Evolutionary conservation across 2,888 invertebrate species (phyloP), one percentile per base, ranked within the genome.

Genomic region (Lasius fuliginosus): DNA sequence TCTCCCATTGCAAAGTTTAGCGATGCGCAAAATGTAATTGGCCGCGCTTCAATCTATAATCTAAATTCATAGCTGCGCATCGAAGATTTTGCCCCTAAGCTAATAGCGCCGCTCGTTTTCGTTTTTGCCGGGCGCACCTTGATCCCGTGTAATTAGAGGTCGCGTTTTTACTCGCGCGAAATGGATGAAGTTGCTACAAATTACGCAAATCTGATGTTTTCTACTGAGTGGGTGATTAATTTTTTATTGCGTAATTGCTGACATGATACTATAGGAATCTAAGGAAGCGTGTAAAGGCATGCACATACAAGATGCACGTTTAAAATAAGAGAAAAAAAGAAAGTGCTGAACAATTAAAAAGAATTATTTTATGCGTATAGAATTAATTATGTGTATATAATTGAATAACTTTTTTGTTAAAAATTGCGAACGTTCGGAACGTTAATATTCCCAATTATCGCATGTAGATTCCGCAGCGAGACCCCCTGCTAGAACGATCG

Each of bases 11-110:
- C 76, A 82, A 85, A 85, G 86, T 87, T 89, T 88, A 85, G 75
- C 73, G 53, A 76, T 62, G 85, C 68, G 77, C 82, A 82, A 82
- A 84, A 79, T 85, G 62, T 88, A 89, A 89, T 89, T 89, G 88
- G 87, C 62, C 69, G 82, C 83, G 82, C 83, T 87, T 85, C 86
- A 85, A 89, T 89, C 87, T 89, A 84, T 87, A n/a, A 89, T 89
- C 88, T 89, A 89, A 89, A 89, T 87, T 87, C 84, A 53, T 74
- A 65, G 33, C 60, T 58, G 76, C 53, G 65, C 56, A 71, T 81
- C 77, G 84, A 40, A 65, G 40, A 60, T 68, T 76, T 81, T 69
- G 18, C 42, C 67, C 67, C 33, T 40, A 12, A 15, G 33, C 30
- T 56, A 60, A 81, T 76, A 42, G 56, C 76, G 30, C 8, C 46